These are phyloP conservation scores for Corythornis leucogaster DNA, from an alignment of 2,797 vertebrate species.

Conservation along the genomic window DNA sequence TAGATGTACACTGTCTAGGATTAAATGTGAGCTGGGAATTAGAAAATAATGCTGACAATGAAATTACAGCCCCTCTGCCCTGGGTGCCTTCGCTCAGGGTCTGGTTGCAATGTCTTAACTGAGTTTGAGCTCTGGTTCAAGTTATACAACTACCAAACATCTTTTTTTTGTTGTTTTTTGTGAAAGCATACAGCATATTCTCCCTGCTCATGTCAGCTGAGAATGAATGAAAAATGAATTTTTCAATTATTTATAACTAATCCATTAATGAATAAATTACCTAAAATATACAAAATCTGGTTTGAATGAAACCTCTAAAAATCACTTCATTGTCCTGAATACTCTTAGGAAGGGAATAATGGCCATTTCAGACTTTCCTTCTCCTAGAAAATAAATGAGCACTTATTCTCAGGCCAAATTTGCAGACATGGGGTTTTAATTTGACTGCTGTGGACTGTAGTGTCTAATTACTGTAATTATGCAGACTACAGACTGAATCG, in stretches of 20 bases:
- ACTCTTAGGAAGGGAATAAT: not conserved
- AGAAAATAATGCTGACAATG: not conserved
- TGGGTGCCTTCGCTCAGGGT: not conserved
- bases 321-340: not conserved
- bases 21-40: not conserved
- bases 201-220: not conserved
- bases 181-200: not conserved
- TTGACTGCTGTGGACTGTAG: not conserved
- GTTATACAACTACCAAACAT: not conserved
- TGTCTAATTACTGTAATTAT: not conserved
- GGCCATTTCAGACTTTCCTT: not conserved
- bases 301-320: not conserved
- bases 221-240: not conserved
- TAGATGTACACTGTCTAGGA: not conserved
- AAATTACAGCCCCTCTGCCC: not conserved
- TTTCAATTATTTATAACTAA: not conserved
- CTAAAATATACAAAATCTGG: not conserved
- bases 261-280: not conserved
- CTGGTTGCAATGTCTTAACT: not conserved
- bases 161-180: not conserved
- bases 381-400: not conserved
- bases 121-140: not conserved
- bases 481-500: not conserved
- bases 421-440: not conserved
- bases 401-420: not conserved